Evolutionary conservation across 2,113 vertebrate species (phyloP).

Genomic region (Mystacornis crossleyi): DNA sequence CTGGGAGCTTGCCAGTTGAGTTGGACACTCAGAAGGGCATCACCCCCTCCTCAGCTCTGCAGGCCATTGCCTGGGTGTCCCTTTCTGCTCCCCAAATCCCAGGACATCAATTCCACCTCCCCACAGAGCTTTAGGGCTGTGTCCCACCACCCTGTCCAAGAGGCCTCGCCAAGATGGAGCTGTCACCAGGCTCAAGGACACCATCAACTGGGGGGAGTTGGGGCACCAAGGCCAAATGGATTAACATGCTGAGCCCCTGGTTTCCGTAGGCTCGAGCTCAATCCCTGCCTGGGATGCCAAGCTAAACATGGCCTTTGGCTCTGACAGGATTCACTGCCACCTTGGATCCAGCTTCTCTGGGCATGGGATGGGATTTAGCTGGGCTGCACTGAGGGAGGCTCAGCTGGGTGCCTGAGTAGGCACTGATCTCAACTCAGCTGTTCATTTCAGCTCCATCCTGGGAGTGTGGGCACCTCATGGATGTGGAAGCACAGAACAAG

Average conservation of each 20-base stretch:
- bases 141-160: neutral
- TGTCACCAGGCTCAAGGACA: neutral
- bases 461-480: neutral
- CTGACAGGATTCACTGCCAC: neutral
- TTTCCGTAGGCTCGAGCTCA: neutral
- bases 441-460: neutral
- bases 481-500: neutral
- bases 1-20: too few relatives aligned
- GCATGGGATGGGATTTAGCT: accelerated
- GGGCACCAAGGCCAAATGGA: accelerated
- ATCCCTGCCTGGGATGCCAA: neutral
- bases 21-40: neutral
- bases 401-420: neutral
- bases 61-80: neutral
- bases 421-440: neutral
- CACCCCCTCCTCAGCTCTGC: neutral
- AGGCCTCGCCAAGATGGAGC: accelerated
- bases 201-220: accelerated
- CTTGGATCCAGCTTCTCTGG: accelerated
- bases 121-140: neutral
- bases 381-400: accelerated
- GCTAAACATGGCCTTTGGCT: neutral
- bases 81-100: neutral
- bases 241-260: neutral
- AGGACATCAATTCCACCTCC: neutral